These are phyloP conservation scores for Ennomos quercinarius DNA, from an alignment of 2,888 invertebrate species.

Conservation along the genomic window DNA sequence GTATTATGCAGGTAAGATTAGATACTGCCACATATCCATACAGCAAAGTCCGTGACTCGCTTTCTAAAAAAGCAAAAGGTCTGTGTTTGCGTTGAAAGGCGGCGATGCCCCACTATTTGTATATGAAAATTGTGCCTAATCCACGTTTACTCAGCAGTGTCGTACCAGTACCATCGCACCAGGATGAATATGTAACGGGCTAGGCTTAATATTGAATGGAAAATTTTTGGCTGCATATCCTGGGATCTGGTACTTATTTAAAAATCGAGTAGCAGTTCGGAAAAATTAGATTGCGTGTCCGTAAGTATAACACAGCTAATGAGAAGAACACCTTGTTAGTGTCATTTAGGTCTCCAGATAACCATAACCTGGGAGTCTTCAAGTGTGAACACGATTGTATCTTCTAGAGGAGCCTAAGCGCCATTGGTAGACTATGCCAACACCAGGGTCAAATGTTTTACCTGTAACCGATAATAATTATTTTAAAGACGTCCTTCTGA, in stretches of 20 bases:
- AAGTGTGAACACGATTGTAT: too few species aligned
- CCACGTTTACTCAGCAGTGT: slow-evolving; percentile 63
- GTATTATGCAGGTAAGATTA: background rate
- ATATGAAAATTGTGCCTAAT: slow-evolving; percentile 73
- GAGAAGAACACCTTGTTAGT: too few species aligned
- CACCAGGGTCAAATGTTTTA: too few species aligned
- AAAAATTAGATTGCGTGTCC: too few species aligned
- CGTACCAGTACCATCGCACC: slow-evolving; percentile 47
- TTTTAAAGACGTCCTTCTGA: too few species aligned
- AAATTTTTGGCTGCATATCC: slow-evolving; percentile 27
- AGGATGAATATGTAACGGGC: slow-evolving; percentile 49
- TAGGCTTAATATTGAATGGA: slow-evolving; percentile 24
- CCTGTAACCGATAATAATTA: too few species aligned
- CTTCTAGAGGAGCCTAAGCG: too few species aligned
- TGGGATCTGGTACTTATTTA: background rate
- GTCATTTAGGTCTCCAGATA: too few species aligned
- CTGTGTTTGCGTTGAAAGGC: slow-evolving; percentile 20
- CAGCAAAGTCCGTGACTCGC: slow-evolving; percentile 8
- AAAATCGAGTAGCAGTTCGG: background rate
- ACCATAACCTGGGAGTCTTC: too few species aligned
- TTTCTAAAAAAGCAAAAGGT: slow-evolving; percentile 30
- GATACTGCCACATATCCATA: slow-evolving; percentile 1
- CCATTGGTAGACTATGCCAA: too few species aligned
- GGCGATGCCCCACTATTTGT: slow-evolving; percentile 55
- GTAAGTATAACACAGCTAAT: too few species aligned